Evolutionary conservation across 2,888 invertebrate genomes (phyloP), one percentile per base, ranked within the genome.

Genomic region (Endomychus coccineus): DNA sequence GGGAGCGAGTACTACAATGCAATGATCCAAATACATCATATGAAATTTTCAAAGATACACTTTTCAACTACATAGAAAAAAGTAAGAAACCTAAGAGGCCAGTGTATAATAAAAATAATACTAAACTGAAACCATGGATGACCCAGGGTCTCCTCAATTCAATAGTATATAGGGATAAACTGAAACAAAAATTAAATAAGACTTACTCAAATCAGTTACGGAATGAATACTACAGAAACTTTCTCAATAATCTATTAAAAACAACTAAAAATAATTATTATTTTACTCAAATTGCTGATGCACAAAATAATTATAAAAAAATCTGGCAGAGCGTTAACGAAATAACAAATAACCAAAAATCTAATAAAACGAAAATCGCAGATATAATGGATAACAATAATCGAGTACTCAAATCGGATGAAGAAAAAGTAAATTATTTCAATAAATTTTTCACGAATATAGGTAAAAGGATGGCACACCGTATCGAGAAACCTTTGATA

Each of bases 221-320:
- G 14, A 5, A n/a, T n/a, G 21, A 31, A 31, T 31, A n/a, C 21
- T 31, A 31, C 21, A 13, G 13, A 6, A 31, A 31, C 22, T 14
- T 15, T 15, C 6, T 31, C 14, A 31, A 31, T 11, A n/a, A 13
- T 10, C 15, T 31, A 15, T 22, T 31, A 2, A 13, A 15, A 6
- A 31, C 21, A 10, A 31, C 31, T 10, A 31, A 31, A 30, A 21
- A 31, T 21, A 15, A 21, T 21, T 31, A 31, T 31, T 21, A 19
- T n/a, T 4, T 19, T 6, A 13, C n/a, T 2, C 21, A 14, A 16
- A 21, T 31, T 7, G 13, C 5, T 14, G 14, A 19, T 11, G 15
- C n/a, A 10, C n/a, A 10, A 2, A 15, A 21, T 10, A 29, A 29
- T 12, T 31, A 15, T 6, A 21, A 15, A 9, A 31, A 31, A 31